These are phyloP conservation scores for Emesis russula DNA, from an alignment of 2,888 invertebrate species.

Conservation along the genomic window DNA sequence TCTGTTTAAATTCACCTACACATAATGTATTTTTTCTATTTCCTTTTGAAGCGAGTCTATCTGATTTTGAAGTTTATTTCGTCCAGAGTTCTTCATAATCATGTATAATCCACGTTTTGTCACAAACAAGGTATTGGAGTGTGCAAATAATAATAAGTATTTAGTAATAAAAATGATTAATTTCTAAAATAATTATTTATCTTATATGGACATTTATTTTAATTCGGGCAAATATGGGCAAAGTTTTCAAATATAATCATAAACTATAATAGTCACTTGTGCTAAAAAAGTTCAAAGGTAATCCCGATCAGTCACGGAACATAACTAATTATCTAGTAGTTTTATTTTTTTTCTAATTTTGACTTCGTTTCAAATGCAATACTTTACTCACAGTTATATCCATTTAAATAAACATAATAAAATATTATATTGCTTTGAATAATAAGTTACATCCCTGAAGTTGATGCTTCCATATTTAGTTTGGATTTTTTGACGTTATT, in stretches of 20 bases:
- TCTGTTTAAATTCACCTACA: not conserved
- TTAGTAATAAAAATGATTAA: not conserved
- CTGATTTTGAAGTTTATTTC: not conserved
- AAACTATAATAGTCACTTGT: conserved; percentile 7
- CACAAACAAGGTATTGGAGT: not conserved
- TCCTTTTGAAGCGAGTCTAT: conserved; percentile 10
- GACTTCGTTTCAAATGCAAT: not conserved
- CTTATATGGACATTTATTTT: conserved; percentile 14
- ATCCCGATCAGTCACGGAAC: conserved; percentile 8
- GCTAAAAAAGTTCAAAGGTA: conserved; percentile 10
- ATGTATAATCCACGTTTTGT: not conserved
- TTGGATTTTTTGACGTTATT: not conserved
- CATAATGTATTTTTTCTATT: not conserved
- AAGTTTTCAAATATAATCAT: not conserved
- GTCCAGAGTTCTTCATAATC: conserved; percentile 5
- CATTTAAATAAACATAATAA: conserved; percentile 1
- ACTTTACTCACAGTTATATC: conserved; percentile 3
- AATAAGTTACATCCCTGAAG: conserved; percentile 10
- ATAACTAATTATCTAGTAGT: conserved; percentile 2
- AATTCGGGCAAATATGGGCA: conserved; percentile 21
- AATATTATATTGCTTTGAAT: conserved; percentile 4
- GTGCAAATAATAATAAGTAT: conserved; percentile 12
- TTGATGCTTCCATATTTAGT: conserved; percentile 10
- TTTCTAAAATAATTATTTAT: not conserved
- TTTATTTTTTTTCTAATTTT: not conserved